Conservation (phyloP, 2,113 vertebrate genomes). For the Ciconia maguari region DNA sequence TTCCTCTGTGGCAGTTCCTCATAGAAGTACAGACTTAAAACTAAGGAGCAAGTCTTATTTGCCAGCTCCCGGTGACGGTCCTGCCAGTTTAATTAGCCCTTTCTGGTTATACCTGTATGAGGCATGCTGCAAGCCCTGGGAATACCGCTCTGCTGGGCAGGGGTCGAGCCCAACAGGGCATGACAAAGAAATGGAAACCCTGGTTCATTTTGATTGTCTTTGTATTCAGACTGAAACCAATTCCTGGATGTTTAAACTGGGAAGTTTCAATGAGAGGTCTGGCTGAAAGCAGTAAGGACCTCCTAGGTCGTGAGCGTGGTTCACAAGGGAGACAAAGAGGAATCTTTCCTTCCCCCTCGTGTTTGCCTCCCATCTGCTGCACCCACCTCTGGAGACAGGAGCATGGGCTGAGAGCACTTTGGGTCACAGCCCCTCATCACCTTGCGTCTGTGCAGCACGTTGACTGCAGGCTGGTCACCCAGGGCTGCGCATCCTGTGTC, state of each 20-base stretch:
- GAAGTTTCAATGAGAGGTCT: not conserved
- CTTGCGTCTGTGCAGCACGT: not conserved
- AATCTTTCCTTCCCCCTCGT: not conserved
- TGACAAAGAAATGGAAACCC: not conserved
- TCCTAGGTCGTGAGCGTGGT: not conserved
- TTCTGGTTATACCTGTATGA: slow-evolving; percentile 19
- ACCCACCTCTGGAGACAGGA: not conserved
- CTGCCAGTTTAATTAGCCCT: slow-evolving; percentile 2
- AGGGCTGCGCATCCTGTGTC: not conserved
- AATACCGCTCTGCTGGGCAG: not conserved
- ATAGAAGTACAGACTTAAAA: not conserved
- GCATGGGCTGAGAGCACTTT: not conserved
- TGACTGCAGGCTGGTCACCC: fast-evolving
- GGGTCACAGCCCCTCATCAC: not conserved
- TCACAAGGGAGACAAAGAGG: not conserved
- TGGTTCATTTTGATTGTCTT: not conserved
- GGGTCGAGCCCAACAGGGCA: not conserved
- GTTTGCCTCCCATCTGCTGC: not conserved
- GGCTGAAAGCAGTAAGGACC: not conserved
- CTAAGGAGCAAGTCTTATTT: not conserved
- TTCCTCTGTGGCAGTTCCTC: not conserved
- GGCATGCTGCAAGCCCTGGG: not conserved
- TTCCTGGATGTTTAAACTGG: not conserved
- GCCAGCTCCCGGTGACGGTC: not conserved
- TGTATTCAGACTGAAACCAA: not conserved